Evolutionary conservation across 2,888 invertebrate genomes (phyloP).

Genomic region (Rhingia campestris): DNA sequence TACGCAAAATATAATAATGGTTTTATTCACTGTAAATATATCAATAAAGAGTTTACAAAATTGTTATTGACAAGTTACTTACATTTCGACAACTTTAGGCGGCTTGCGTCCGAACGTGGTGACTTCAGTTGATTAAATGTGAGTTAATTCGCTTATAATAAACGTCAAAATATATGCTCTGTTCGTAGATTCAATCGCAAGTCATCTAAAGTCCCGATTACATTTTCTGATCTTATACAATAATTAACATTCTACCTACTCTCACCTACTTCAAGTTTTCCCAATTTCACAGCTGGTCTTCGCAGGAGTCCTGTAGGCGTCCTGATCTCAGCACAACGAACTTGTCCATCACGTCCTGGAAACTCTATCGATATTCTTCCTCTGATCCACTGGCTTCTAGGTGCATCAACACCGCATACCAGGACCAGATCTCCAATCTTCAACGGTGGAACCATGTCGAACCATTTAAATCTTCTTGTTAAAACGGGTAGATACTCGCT

Average conservation of each 20-base stretch:
- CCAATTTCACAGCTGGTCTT: conserved; percentile 39
- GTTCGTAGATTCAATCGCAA: neutral
- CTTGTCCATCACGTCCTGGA: conserved; percentile 52
- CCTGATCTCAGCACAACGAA: conserved; percentile 53
- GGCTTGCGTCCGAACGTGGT: neutral
- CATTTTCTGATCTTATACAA: neutral
- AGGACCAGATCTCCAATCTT: conserved; percentile 44
- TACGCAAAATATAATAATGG: neutral
- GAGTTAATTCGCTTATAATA: too few species aligned
- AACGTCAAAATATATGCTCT: too few species aligned
- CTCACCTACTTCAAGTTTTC: neutral
- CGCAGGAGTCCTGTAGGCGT: conserved; percentile 39
- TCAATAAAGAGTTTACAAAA: too few species aligned
- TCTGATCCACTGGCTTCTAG: conserved; percentile 52
- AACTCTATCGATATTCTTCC: conserved; percentile 45
- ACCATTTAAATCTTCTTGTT: conserved; percentile 8
- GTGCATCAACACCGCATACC: conserved; percentile 36
- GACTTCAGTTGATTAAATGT: neutral
- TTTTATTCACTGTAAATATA: neutral
- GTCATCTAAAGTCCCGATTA: neutral
- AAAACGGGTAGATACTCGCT: conserved; percentile 16
- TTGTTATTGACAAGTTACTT: too few species aligned
- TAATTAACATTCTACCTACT: neutral
- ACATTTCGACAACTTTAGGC: too few species aligned
- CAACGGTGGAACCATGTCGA: conserved; percentile 5